Evolutionary conservation across 2,888 invertebrate species (phyloP), one percentile per base, ranked within the genome.

Genomic region (Amitus sp.): DNA sequence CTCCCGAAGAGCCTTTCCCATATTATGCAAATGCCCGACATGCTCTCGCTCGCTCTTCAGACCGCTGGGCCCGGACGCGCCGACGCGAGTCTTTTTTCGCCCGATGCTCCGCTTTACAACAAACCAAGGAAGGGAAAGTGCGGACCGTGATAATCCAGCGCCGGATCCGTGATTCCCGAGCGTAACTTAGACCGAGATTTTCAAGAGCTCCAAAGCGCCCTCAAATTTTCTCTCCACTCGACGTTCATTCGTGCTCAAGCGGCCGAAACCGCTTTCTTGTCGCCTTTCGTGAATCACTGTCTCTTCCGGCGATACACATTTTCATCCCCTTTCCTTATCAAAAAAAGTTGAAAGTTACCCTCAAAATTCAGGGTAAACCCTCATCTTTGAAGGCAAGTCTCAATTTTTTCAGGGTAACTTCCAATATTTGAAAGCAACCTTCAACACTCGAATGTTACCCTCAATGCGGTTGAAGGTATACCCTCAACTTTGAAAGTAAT

Each of bases 21-120:
- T 71, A 73, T 72, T 72, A 74, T 74, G 73, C 72, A 74, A 74
- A 72, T 73, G 53, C 48, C n/a, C 61, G 57, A 45, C 54, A 43
- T 64, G 56, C 68, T 67, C 63, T 58, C 55, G 47, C 43, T 59
- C 61, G 39, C 60, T 47, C 64, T 34, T 52, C 60, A 55, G 48
- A 46, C 60, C 42, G 47, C 46, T 46, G 50, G 43, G 42, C 9
- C n/a, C 15, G 37, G 37, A 13, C 30, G 30, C 12, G 7, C 4
- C 18, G 15, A 37, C 42, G 5, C 4, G 42, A 33, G 28, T 27
- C n/a, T 23, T 46, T 60, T 54, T 27, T 39, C 47, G 27, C 55
- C 51, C n/a, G n/a, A 30, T 33, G 48, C 49, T 34, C 39, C 30
- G 33, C 15, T 39, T 37, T 34, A 12, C 47, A 43, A 43, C 13